Conservation (phyloP, 1,140 invertebrate genomes). For the Cecropterus lyciades region DNA sequence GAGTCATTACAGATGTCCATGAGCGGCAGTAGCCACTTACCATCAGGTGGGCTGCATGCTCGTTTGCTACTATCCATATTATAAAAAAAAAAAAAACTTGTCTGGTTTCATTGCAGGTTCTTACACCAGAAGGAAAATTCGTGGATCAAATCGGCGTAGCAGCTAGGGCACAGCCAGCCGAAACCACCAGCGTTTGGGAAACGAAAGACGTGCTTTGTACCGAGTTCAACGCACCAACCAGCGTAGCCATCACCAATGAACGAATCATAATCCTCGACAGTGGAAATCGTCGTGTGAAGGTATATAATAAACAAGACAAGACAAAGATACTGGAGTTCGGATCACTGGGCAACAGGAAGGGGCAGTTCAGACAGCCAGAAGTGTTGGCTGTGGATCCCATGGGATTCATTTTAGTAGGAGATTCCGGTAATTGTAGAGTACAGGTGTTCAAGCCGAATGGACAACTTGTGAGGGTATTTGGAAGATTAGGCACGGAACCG, state of each 20-base stretch:
- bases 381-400: slow-evolving; percentile 88
- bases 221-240: slow-evolving; percentile 88
- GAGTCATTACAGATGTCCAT: too few relatives aligned
- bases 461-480: slow-evolving; percentile 87
- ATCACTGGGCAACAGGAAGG: slow-evolving; percentile 85
- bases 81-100: too few relatives aligned
- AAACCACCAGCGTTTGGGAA: slow-evolving; percentile 59
- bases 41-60: too few relatives aligned
- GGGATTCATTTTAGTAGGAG: slow-evolving; percentile 91
- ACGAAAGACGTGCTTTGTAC: slow-evolving; percentile 68
- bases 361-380: slow-evolving; percentile 88
- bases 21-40: too few relatives aligned
- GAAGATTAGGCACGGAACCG: slow-evolving; percentile 84
- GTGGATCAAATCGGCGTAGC: slow-evolving; percentile 76
- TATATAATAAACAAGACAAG: slow-evolving; percentile 84
- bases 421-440: slow-evolving; percentile 90
- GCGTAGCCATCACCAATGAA: slow-evolving; percentile 86
- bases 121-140: slow-evolving; percentile 79
- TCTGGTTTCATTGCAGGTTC: slow-evolving; percentile 57
- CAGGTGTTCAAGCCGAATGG: slow-evolving; percentile 89
- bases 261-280: slow-evolving; percentile 86
- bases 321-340: slow-evolving; percentile 85
- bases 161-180: slow-evolving; percentile 52
- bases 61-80: too few relatives aligned
- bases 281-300: slow-evolving; percentile 88